A percentile compares a stretch with the other conserved stretches of the same genome.
Conservation (phyloP, 1,140 invertebrate species). For the Aphelenchoides avenae region DNA sequence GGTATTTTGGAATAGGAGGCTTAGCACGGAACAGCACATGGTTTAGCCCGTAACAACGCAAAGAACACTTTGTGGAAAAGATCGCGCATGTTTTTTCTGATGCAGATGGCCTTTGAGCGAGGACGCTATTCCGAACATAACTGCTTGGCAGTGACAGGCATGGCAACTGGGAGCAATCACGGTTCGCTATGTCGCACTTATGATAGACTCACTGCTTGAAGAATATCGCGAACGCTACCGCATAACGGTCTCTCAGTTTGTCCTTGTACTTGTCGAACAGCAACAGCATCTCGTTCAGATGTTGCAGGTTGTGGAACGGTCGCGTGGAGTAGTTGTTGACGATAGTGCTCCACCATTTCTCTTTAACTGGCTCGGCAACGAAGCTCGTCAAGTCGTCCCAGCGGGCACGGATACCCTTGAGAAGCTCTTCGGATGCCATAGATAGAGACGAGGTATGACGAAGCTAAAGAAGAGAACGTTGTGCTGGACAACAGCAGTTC, state of each 20-base stretch:
- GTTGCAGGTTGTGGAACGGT: constrained; percentile 63
- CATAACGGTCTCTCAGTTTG: constrained; percentile 61
- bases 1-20: no score
- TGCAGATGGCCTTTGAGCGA: neutral
- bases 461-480: no score
- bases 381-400: constrained; percentile 41
- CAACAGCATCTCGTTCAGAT: constrained; percentile 62
- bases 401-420: constrained; percentile 17
- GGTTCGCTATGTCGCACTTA: no score
- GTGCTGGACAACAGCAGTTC: no score
- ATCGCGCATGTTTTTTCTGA: constrained; percentile 4
- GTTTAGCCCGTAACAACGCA: constrained; percentile 13
- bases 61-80: no score
- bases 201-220: constrained; percentile 64
- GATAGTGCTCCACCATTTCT: constrained; percentile 58
- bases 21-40: no score
- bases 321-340: constrained; percentile 39
- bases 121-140: no score
- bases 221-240: constrained; percentile 63
- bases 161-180: no score
- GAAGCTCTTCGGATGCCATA: neutral
- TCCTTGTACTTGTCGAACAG: constrained; percentile 62
- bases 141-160: no score
- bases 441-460: no score
- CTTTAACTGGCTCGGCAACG: constrained; percentile 13